Percentiles rank a stretch among this genome's conserved stretches.
phyloP scores from a whole-genome alignment of 2,797 vertebrate species.

The Odontamblyopus rebecca region DNA sequence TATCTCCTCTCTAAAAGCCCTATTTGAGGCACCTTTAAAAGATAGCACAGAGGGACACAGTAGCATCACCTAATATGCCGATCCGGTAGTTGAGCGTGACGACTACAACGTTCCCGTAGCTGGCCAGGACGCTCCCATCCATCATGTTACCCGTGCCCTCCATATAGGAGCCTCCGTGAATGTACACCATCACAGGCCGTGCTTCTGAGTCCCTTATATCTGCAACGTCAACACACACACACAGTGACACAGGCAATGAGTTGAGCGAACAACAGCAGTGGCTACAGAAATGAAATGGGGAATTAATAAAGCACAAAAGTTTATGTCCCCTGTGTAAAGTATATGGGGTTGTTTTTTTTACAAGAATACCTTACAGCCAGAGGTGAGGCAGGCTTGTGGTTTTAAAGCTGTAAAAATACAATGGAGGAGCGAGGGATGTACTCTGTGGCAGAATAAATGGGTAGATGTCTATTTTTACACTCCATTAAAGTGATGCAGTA shows the following conservation, averaged over 20 bases:
- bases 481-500: slow-evolving; percentile 7
- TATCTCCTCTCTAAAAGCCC: slow-evolving; percentile 27
- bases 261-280: slow-evolving; percentile 52
- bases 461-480: slow-evolving; percentile 31
- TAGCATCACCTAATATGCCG: slow-evolving; percentile 90
- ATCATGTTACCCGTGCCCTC: slow-evolving; percentile 99
- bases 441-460: slow-evolving; percentile 42
- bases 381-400: slow-evolving; percentile 44
- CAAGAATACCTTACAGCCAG: slow-evolving; percentile 57
- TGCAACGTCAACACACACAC: slow-evolving; percentile 59
- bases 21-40: slow-evolving; percentile 30
- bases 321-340: slow-evolving; percentile 49
- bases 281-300: slow-evolving; percentile 49
- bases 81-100: slow-evolving; percentile 98
- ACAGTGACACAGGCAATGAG: slow-evolving; percentile 30
- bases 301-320: slow-evolving; percentile 46
- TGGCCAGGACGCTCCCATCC: slow-evolving; percentile 97
- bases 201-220: slow-evolving; percentile 83
- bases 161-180: slow-evolving; percentile 98
- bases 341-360: slow-evolving; percentile 53
- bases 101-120: slow-evolving; percentile 97
- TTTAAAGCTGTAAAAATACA: slow-evolving; percentile 64
- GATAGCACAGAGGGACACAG: slow-evolving; percentile 14
- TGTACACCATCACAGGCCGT: slow-evolving; percentile 98
- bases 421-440: slow-evolving; percentile 53